These are phyloP conservation scores for Chaetura pelagica DNA, from an alignment of 2,113 vertebrate genomes.

Conservation along the genomic window DNA sequence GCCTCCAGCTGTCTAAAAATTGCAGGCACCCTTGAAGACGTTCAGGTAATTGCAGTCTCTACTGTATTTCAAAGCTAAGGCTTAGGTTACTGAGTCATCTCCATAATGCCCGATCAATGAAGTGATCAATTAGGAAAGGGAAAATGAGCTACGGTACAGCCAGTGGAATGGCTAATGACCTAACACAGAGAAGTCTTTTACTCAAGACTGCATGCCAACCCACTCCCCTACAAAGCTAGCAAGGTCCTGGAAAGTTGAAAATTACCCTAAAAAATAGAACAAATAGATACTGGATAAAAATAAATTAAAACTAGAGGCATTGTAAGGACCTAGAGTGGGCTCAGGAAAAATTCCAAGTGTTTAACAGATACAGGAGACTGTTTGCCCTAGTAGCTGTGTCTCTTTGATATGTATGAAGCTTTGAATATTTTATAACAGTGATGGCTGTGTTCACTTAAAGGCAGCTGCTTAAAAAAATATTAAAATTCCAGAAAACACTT, in stretches of 20 bases:
- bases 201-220: not conserved
- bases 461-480: conserved; percentile 59
- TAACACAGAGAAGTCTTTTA: not conserved
- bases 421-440: conserved; percentile 72
- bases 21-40: conserved; percentile 50
- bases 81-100: conserved; percentile 31
- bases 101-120: conserved; percentile 59
- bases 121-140: conserved; percentile 57
- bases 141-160: conserved; percentile 1
- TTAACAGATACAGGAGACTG: conserved; percentile 11
- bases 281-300: not conserved
- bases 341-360: conserved; percentile 17
- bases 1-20: conserved; percentile 2
- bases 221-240: not conserved
- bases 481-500: conserved; percentile 66
- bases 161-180: conserved; percentile 49
- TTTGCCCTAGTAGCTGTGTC: conserved; percentile 64
- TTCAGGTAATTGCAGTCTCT: conserved; percentile 47
- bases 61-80: conserved; percentile 21
- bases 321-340: not conserved
- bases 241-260: conserved; percentile 14
- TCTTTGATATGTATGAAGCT: conserved; percentile 72
- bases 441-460: conserved; percentile 64
- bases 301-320: not conserved
- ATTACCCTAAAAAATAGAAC: not conserved